Conservation (phyloP, 92 coral and sea anemone genomes). For the Muricea muricata region DNA sequence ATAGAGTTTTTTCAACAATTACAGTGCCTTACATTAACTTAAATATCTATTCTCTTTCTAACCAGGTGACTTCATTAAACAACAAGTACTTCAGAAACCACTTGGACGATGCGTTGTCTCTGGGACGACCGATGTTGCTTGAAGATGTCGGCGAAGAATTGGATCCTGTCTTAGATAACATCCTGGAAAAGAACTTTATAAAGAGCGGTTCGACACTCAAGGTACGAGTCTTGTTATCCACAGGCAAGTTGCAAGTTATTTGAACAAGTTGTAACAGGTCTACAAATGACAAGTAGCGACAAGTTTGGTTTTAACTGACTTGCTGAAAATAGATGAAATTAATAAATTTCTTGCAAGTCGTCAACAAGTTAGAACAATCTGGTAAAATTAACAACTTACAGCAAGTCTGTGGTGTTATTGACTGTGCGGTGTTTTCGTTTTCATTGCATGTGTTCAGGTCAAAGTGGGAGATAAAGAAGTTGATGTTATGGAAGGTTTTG, state of each 20-base stretch:
- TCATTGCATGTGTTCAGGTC: constrained; percentile 82
- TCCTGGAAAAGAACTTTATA: constrained; percentile 94
- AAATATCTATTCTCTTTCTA: too few relatives aligned
- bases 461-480: constrained; percentile 99
- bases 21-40: not conserved
- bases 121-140: constrained; percentile 95
- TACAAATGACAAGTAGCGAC: too few relatives aligned
- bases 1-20: too few relatives aligned
- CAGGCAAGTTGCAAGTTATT: not conserved
- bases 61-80: constrained; percentile 86
- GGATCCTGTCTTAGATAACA: constrained; percentile 96
- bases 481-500: constrained; percentile 98
- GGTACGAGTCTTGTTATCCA: constrained; percentile 36
- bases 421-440: too few relatives aligned
- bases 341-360: too few relatives aligned
- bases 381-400: too few relatives aligned
- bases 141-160: constrained; percentile 99
- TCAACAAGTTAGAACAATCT: too few relatives aligned
- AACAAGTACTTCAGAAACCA: constrained; percentile 98
- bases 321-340: too few relatives aligned
- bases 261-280: too few relatives aligned
- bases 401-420: too few relatives aligned
- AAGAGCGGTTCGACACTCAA: constrained; percentile 92
- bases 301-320: not conserved
- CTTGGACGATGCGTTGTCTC: constrained; percentile 87